Evolutionary conservation across 2,113 vertebrate species (phyloP), one percentile per base, ranked within the genome.

Genomic region (Addax nasomaculatus): DNA sequence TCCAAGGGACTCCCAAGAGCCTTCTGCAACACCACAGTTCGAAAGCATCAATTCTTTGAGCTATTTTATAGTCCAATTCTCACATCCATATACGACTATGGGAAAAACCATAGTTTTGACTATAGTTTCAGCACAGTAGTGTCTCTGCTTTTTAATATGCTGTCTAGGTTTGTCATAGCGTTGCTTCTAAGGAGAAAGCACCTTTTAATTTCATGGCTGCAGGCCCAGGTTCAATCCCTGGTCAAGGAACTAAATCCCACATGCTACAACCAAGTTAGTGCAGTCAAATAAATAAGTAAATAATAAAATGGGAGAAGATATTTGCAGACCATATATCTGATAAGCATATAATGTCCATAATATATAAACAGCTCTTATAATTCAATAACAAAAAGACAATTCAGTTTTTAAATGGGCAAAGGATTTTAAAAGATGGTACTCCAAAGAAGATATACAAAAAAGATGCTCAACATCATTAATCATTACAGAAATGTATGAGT

Each of bases 101-200:
- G 67, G 19, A 70, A 70, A 39, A 36, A 39, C n/a, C n/a, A 39
- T 70, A 70, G 21, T 39, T 21, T 70, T 70, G 19, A 70, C 19
- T 6, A 70, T 21, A 70, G 9, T 36, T 39, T 39, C 39, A 19
- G n/a, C 67, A 70, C 36, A 39, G 67, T 70, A 23, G 6, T 70
- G 19, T 39, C n/a, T 39, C 19, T 70, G n/a, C 10, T 70, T 70
- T 70, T 39, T 39, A 70, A 70, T 39, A 70, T 70, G n/a, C n/a
- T 70, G 0, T 39, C 67, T 70, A 39, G 67, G 19, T 23, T 70
- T 23, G 67, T 70, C 9, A 6, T 12, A 70, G n/a, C 4, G 0
- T 70, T 12, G 6, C n/a, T 70, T 23, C 67, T 11, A 70, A 70
- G 67, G 67, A 70, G 19, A 2, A 70, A 70, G 19, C 2, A 3